Percentiles rank a stretch among this genome's conserved stretches.
Evolutionary conservation across 2,888 invertebrate species (phyloP).

Genomic region (Syrphus vitripennis): DNA sequence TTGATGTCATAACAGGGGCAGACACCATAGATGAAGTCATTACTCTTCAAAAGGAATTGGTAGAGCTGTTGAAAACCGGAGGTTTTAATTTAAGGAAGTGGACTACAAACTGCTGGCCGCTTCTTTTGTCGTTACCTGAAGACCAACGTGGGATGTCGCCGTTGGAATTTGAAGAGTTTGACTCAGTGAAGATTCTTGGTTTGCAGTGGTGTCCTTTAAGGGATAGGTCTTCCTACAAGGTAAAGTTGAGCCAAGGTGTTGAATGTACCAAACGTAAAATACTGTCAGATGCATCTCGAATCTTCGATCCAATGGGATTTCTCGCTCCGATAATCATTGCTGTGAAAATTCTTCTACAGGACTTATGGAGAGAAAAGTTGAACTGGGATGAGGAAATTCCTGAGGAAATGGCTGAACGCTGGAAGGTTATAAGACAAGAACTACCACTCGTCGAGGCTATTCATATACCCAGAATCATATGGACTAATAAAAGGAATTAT

Average conservation of each 20-base stretch:
- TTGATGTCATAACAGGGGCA: not conserved
- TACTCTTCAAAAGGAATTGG: not conserved
- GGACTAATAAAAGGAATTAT: not conserved
- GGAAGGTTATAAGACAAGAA: not conserved
- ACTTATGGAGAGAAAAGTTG: not conserved
- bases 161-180: no score
- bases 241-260: not conserved
- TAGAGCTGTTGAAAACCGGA: not conserved
- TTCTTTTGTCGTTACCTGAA: not conserved
- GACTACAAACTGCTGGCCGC: not conserved
- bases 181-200: not conserved
- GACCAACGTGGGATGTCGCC: no score
- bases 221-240: not conserved
- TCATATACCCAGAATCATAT: not conserved
- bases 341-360: constrained; percentile 7
- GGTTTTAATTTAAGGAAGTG: not conserved
- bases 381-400: not conserved
- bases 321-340: constrained; percentile 4
- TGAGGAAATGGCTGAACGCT: not conserved
- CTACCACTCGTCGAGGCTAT: not conserved
- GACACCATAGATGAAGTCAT: not conserved
- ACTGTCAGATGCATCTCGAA: constrained; percentile 1
- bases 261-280: constrained; percentile 7
- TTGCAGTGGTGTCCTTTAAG: constrained; percentile 1
- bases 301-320: constrained; percentile 27